phyloP scores from a whole-genome alignment of 1,140 invertebrate species.

The Aphidius ervi region DNA sequence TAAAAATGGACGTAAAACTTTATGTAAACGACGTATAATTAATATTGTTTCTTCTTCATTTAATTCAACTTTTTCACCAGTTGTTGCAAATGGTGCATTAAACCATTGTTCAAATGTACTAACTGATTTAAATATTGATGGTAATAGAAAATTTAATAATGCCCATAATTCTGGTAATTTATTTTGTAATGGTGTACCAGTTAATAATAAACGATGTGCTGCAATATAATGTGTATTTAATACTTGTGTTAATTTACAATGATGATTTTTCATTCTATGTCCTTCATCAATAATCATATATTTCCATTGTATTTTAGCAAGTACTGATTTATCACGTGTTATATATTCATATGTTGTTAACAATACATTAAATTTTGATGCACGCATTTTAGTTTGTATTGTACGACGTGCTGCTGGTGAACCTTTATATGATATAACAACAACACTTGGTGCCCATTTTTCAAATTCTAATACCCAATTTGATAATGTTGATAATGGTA shows the following conservation, averaged over 20 bases:
- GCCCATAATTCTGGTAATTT: constrained; percentile 98
- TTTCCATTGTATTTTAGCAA: constrained; percentile 96
- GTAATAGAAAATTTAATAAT: constrained; percentile 94
- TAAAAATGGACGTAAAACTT: constrained; percentile 95
- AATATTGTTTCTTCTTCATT: constrained; percentile 99
- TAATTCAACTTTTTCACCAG: constrained; percentile 95
- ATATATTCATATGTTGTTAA: constrained; percentile 98
- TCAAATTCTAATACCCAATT: constrained; percentile 99
- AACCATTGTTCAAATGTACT: constrained; percentile 99
- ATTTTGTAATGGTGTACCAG: constrained; percentile 96
- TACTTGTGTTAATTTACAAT: constrained; percentile 96
- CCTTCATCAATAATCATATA: constrained; percentile 99
- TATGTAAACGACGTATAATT: constrained; percentile 98
- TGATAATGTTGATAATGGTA: constrained; percentile 94
- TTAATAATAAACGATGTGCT: constrained; percentile 89
- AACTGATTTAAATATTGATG: constrained; percentile 98
- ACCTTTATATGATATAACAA: constrained; percentile 91
- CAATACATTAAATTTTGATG: constrained; percentile 94
- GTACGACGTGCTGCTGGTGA: constrained; percentile 80
- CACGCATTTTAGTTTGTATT: constrained; percentile 84
- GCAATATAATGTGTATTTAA: constrained; percentile 95
- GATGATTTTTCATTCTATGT: constrained; percentile 99
- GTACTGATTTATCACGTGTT: constrained; percentile 94
- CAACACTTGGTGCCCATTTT: constrained; percentile 95
- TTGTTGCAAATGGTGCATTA: constrained; percentile 98